phyloP scores from a whole-genome alignment of 2,797 vertebrate genomes.

The Acanthurus leucopareius region DNA sequence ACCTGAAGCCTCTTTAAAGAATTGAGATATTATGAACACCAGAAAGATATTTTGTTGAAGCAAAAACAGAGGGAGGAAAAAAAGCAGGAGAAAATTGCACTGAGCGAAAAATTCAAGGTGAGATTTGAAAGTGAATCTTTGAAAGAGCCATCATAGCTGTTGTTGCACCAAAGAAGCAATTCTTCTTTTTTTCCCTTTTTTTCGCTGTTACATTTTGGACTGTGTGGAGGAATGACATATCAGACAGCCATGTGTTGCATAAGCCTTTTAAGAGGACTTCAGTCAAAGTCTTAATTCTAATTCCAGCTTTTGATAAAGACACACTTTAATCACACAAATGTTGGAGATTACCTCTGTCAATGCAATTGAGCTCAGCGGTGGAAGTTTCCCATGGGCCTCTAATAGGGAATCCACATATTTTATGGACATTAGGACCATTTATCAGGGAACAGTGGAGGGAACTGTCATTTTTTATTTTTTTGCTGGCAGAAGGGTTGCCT shows the following conservation, averaged over 20 bases:
- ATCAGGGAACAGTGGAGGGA: neutral
- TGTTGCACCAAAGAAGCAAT: conserved; percentile 29
- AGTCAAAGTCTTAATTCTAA: conserved; percentile 35
- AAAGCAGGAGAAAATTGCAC: conserved; percentile 11
- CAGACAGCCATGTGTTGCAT: conserved; percentile 14
- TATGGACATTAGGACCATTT: neutral
- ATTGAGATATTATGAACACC: neutral
- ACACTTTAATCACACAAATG: conserved; percentile 55
- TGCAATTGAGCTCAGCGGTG: conserved; percentile 36
- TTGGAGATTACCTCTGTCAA: conserved; percentile 42
- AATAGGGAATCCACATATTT: conserved; percentile 1
- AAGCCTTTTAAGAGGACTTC: conserved; percentile 31
- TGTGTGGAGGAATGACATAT: conserved; percentile 8
- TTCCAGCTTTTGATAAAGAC: conserved; percentile 52
- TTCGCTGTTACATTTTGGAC: conserved; percentile 11
- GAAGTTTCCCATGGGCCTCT: conserved; percentile 6
- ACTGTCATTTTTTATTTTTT: neutral
- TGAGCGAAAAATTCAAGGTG: conserved; percentile 33
- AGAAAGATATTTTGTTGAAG: conserved; percentile 16
- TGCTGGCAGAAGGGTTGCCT: neutral
- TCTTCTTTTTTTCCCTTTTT: neutral
- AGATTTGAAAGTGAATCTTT: conserved; percentile 33
- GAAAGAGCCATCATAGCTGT: conserved; percentile 18
- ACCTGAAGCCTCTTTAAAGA: conserved; percentile 22
- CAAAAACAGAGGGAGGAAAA: neutral